Base-by-base conservation (phyloP, 2,797 vertebrate genomes). In the Melanotaenia trifasciata region DNA sequence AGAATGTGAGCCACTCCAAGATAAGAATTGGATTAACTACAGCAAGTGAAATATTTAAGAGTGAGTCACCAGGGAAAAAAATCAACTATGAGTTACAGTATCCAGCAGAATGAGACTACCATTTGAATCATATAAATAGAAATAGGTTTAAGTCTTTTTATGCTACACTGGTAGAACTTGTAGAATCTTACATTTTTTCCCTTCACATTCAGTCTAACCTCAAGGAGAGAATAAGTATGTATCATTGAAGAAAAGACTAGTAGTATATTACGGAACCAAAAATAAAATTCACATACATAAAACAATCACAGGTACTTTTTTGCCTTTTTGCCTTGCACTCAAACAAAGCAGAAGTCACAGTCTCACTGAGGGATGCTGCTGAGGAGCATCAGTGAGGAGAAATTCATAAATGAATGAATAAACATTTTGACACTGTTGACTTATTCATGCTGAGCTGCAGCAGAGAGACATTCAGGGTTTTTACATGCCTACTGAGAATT, bases 371-470 rank as follows among this genome's bases (percentile, higher is more conserved):
- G 72, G 69, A 77, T 28, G 38, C 62, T 54, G 62, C 65, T 14
- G 64, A 65, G 62, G 64, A 82, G 72, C 74, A 73, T 79, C 70
- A 62, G 77, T 58, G 74, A 76, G 70, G 58, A 83, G 58, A 66
- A 33, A 80, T 87, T 93, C 90, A 90, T 93, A 84, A 92, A 92
- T 93, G 78, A 93, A 93, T 91, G 89, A 91, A 93, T 91, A 85
- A 91, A 89, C 85, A 89, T 85, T 91, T 89, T 93, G 91, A 92
- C 89, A 89, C 80, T 87, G 84, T 59, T 93, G 79, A 93, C 64
- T 94, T 93, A 93, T 94, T 93, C 89, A 95, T 92, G 87, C 54
- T 68, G 77, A 84, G 89, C 90, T 85, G 84, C 72, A 3, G 22
- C 80, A 89, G 84, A 90, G 89, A 86, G 80, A 72, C 84, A 82